phyloP scores from a whole-genome alignment of 2,797 vertebrate species.

The Masticophis lateralis region DNA sequence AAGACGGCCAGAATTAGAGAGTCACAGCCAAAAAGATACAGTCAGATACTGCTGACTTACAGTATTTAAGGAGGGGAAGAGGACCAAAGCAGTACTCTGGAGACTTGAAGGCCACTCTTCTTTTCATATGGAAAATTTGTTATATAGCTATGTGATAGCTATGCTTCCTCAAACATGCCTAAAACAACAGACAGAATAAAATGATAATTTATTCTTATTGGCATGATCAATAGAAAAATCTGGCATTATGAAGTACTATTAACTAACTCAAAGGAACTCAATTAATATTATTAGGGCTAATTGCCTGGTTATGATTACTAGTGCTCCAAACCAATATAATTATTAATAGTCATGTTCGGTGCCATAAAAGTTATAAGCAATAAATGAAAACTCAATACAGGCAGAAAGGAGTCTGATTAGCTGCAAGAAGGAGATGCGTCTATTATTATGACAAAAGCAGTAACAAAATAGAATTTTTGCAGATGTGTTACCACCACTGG shows the following conservation, averaged over 20 bases:
- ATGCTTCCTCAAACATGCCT: neutral
- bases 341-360: conserved; percentile 22
- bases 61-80: neutral
- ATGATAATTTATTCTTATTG: conserved; percentile 32
- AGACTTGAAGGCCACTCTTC: neutral
- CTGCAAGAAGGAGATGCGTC: conserved; percentile 8
- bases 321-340: conserved; percentile 25
- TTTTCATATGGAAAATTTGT: neutral
- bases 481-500: conserved; percentile 20
- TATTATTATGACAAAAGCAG: conserved; percentile 26
- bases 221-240: conserved; percentile 22
- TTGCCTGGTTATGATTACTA: conserved; percentile 35
- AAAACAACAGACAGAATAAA: conserved; percentile 5
- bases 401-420: conserved; percentile 18
- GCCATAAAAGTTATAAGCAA: conserved; percentile 41
- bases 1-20: neutral
- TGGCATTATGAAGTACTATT: conserved; percentile 43
- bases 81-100: neutral
- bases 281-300: conserved; percentile 25
- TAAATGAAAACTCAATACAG: conserved; percentile 36
- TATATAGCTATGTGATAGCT: neutral
- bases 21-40: neutral
- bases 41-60: neutral
- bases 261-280: conserved; percentile 29
- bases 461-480: conserved; percentile 3